Percentiles rank a stretch among this genome's conserved stretches.
phyloP scores from a whole-genome alignment of 35 echinoderm and acorn worm genomes.

The Heliocidaris tuberculata region DNA sequence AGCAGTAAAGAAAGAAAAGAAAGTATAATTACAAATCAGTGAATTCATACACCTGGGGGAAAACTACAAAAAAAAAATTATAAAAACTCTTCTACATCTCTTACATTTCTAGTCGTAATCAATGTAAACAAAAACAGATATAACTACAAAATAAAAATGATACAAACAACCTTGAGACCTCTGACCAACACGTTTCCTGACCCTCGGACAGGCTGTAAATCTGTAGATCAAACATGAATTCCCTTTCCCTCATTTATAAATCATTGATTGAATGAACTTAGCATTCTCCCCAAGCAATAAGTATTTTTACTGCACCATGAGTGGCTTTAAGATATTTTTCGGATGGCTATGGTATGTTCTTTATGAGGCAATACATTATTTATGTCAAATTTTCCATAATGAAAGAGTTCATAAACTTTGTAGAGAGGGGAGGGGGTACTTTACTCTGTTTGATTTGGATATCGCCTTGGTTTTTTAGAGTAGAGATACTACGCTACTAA shows the following conservation, averaged over 20 bases:
- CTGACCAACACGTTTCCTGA: neutral
- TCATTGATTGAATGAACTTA: neutral
- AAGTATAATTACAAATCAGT: conserved; percentile 35
- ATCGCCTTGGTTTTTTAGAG: neutral
- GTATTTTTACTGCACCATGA: neutral
- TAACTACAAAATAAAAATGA: neutral
- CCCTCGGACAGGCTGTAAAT: neutral
- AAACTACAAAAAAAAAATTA: neutral
- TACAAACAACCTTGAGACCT: neutral
- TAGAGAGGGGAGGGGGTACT: neutral
- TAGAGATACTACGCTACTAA: neutral
- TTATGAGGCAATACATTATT: too few species aligned
- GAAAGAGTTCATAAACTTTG: neutral
- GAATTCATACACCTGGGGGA: conserved; percentile 18
- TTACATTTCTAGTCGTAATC: neutral
- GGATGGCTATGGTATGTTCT: too few species aligned
- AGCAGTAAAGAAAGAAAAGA: conserved; percentile 30
- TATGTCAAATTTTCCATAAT: neutral
- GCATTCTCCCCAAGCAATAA: neutral
- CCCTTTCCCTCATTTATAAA: neutral
- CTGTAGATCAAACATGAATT: neutral
- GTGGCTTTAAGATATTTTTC: neutral
- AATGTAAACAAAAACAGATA: neutral
- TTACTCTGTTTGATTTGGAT: neutral
- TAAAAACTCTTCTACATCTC: neutral